These are phyloP conservation scores for Idris sp. DNA, from an alignment of 1,140 invertebrate genomes.

Conservation along the genomic window DNA sequence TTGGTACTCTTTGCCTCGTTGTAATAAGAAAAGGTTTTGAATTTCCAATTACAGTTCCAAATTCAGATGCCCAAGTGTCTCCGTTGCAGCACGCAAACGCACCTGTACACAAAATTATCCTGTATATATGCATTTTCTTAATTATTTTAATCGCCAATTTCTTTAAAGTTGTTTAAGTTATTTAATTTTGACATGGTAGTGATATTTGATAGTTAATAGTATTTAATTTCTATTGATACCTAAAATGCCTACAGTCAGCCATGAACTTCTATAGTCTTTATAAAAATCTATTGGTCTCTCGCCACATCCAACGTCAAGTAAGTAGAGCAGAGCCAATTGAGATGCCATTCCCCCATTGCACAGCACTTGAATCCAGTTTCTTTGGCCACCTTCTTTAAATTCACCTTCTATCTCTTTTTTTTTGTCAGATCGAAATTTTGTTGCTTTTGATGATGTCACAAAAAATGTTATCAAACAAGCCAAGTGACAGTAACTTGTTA, in stretches of 20 bases:
- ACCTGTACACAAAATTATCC: constrained; percentile 77
- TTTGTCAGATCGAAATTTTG: constrained; percentile 84
- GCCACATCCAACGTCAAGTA: constrained; percentile 88
- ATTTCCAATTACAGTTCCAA: constrained; percentile 86
- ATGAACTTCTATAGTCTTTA: constrained; percentile 87
- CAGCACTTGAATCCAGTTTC: constrained; percentile 94
- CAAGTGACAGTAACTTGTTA: constrained; percentile 88
- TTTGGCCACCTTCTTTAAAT: constrained; percentile 91
- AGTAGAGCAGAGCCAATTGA: constrained; percentile 87
- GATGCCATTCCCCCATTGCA: constrained; percentile 93
- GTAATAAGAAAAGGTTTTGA: constrained; percentile 88
- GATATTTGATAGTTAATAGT: too few relatives aligned
- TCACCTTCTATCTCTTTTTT: constrained; percentile 89
- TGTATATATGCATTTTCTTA: too few relatives aligned
- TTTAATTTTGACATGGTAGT: too few relatives aligned
- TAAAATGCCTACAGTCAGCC: constrained; percentile 88
- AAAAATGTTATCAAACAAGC: constrained; percentile 88
- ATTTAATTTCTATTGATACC: too few relatives aligned
- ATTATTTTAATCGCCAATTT: too few relatives aligned
- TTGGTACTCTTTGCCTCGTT: constrained; percentile 85
- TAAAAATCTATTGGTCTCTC: constrained; percentile 89
- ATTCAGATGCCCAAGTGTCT: constrained; percentile 94
- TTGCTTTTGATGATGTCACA: constrained; percentile 88
- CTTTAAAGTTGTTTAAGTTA: too few relatives aligned
- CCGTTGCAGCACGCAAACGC: constrained; percentile 90